phyloP scores from a whole-genome alignment of 2,888 invertebrate species.

The Acanthoscelides obtectus region DNA sequence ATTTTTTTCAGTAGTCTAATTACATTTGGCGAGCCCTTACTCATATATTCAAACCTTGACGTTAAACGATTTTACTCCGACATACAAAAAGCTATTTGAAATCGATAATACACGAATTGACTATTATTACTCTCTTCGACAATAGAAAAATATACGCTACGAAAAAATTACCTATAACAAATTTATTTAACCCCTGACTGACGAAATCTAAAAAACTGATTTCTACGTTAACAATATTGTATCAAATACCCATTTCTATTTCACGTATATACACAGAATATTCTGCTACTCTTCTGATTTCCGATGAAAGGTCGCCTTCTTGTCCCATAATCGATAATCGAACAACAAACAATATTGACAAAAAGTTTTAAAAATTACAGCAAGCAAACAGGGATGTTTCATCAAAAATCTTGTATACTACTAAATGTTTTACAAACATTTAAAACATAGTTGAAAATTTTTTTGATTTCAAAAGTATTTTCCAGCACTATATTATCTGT shows the following conservation, averaged over 20 bases:
- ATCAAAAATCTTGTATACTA: not conserved
- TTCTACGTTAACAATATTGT: not conserved
- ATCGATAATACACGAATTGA: not conserved
- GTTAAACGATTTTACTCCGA: not conserved
- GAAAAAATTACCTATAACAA: not conserved
- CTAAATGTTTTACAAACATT: not conserved
- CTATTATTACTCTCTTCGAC: not conserved
- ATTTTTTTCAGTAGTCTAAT: too few relatives aligned
- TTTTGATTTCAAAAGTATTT: not conserved
- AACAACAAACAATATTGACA: constrained; percentile 9
- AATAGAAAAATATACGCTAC: not conserved
- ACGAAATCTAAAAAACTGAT: not conserved
- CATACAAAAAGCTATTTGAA: not conserved
- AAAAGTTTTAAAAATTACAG: not conserved
- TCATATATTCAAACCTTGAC: not conserved
- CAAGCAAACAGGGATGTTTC: not conserved
- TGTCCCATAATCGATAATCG: constrained; percentile 1
- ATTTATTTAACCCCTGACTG: not conserved
- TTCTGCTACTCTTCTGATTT: not conserved
- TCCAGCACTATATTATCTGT: constrained; percentile 18
- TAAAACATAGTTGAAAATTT: constrained; percentile 1
- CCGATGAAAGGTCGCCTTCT: not conserved
- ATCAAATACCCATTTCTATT: not conserved
- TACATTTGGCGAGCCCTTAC: too few relatives aligned
- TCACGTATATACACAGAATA: not conserved